Evolutionary conservation across 1,140 invertebrate genomes (phyloP), one percentile per base, ranked within the genome.

Genomic region (Trigoniulus corallinus): DNA sequence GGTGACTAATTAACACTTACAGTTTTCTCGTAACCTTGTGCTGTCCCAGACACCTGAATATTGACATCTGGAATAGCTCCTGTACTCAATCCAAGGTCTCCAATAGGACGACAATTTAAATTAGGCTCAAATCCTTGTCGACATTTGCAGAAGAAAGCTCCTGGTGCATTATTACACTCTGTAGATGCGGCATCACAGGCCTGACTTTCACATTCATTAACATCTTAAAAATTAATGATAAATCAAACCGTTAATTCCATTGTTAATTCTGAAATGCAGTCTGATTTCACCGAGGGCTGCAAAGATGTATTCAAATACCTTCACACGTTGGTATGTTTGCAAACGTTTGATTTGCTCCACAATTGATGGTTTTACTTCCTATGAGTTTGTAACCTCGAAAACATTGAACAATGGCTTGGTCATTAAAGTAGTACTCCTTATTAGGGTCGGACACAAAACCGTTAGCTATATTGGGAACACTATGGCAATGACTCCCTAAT

Each of bases 121-220:
- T 82, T 89, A 15, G 88, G 81, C 26, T 80, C 67, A 62, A 92
- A 93, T 42, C 88, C 88, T 55, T 76, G 61, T 56, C 80, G 75
- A 59, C 92, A 96, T 58, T 87, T 84, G 61, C 92, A 96, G 51
- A 80, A 81, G 68, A 94, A 95, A 22, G 88, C 85, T 45, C 92
- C 92, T 34, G 82, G 77, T 21, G 81, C 81, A 61, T 96, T 96
- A 46, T 82, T 79, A 66, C 92, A 96, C 65, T 88, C 81, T 1
- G 91, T 93, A 2, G 85, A 92, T 2, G 82, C 83, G 20, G 81
- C 69, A 67, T 92, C 91, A 68, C 88, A 93, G 63, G 88, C 85
- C 57, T 60, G 57, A 42, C 82, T 84, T 1, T 76, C 72, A 67
- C 92, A 96, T 70, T 96, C 92, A 59, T 96, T 91, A 34, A 94